phyloP scores from a whole-genome alignment of 2,888 invertebrate species.

The Lobophora halterata region DNA sequence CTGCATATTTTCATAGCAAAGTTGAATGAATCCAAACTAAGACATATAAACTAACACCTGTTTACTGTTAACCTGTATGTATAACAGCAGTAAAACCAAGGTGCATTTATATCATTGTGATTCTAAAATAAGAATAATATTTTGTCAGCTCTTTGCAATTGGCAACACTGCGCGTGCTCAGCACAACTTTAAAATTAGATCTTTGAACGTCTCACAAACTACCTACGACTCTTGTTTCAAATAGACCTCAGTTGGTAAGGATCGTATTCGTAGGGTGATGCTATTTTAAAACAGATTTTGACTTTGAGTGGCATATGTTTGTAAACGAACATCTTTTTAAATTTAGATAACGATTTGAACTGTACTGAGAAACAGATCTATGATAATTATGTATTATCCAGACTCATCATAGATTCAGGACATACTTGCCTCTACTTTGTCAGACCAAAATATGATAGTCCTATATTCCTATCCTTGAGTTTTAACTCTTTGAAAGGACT shows the following conservation, averaged over 20 bases:
- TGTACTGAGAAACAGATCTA: too few relatives aligned
- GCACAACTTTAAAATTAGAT: constrained; percentile 29
- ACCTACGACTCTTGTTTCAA: constrained; percentile 22
- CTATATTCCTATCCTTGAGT: too few relatives aligned
- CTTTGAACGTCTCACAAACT: constrained; percentile 21
- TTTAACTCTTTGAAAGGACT: constrained; percentile 10
- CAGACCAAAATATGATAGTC: too few relatives aligned
- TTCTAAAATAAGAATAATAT: constrained; percentile 6
- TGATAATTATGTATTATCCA: too few relatives aligned
- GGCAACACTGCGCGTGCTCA: constrained; percentile 31
- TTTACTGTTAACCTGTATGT: too few relatives aligned
- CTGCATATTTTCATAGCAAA: constrained; percentile 14
- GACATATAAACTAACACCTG: neutral
- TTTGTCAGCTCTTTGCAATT: constrained; percentile 26
- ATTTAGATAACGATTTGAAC: constrained; percentile 13
- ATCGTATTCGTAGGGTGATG: too few relatives aligned
- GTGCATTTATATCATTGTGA: constrained; percentile 11
- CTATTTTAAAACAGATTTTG: constrained; percentile 10
- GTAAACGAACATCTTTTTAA: constrained; percentile 9
- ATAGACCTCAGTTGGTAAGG: constrained; percentile 3
- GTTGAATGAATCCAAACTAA: constrained; percentile 9
- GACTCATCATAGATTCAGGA: too few relatives aligned
- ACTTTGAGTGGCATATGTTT: constrained; percentile 15
- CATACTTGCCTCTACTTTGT: too few relatives aligned
- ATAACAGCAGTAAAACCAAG: neutral